Conservation (phyloP, 2,888 invertebrate genomes). For the Dyspetes luteomarginatus region DNA sequence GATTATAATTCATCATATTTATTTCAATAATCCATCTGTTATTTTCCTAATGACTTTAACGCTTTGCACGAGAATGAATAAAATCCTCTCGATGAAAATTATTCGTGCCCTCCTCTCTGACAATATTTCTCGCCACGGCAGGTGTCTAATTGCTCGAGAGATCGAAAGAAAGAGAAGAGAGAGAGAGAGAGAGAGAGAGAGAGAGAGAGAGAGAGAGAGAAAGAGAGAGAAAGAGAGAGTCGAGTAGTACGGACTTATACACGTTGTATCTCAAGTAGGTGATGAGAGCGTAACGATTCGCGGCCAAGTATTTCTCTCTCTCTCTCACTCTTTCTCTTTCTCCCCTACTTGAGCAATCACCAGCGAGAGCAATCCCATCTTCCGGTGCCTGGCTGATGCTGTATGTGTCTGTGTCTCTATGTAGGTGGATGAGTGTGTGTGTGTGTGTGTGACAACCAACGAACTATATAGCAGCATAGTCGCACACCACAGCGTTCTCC, state of each 20-base stretch:
- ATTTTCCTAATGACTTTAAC: constrained; percentile 19
- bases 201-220: constrained; percentile 30
- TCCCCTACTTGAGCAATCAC: constrained; percentile 57
- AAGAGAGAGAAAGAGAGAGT: constrained; percentile 32
- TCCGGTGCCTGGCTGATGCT: constrained; percentile 8
- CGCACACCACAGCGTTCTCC: constrained; percentile 3
- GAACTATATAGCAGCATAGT: constrained; percentile 14
- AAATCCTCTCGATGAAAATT: constrained; percentile 31
- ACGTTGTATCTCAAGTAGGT: constrained; percentile 18
- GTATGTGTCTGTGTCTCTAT: neutral
- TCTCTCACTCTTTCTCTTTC: constrained; percentile 30
- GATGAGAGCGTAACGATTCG: constrained; percentile 50
- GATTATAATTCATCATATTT: neutral
- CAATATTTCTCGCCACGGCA: constrained; percentile 35
- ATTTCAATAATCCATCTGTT: neutral
- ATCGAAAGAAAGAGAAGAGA: constrained; percentile 31
- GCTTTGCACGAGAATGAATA: constrained; percentile 9
- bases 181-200: constrained; percentile 30
- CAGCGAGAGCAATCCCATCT: constrained; percentile 58
- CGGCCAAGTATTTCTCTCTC: constrained; percentile 36
- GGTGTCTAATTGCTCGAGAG: constrained; percentile 56
- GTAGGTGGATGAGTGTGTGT: neutral
- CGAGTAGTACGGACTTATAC: constrained; percentile 3
- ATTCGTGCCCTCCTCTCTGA: neutral
- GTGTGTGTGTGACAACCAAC: neutral